Percentiles rank a stretch among this genome's conserved stretches.
Conservation (phyloP, 2,797 vertebrate species). For the Podargus strigoides region DNA sequence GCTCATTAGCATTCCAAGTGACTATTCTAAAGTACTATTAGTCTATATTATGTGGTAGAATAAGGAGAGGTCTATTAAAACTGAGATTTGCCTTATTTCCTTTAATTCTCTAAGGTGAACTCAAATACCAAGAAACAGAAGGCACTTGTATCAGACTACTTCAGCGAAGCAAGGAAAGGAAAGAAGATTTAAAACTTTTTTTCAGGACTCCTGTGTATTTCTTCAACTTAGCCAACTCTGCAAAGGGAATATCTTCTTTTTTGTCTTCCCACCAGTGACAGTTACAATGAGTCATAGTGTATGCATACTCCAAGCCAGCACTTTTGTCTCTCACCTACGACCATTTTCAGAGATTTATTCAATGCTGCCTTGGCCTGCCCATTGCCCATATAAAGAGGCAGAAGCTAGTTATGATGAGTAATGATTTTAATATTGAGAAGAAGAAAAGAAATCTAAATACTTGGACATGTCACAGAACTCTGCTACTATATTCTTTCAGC, state of each 20-base stretch:
- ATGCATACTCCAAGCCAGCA: neutral
- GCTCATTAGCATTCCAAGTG: neutral
- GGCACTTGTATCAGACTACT: neutral
- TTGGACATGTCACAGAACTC: neutral
- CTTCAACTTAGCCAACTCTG: neutral
- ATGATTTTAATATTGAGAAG: neutral
- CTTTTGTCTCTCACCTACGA: neutral
- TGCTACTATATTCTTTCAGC: neutral
- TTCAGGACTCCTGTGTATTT: neutral
- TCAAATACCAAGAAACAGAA: neutral
- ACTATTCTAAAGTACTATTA: neutral
- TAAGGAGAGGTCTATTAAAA: conserved; percentile 7
- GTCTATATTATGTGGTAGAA: neutral
- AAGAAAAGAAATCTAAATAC: neutral
- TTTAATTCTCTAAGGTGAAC: conserved; percentile 1
- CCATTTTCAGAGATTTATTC: neutral
- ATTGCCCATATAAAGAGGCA: neutral
- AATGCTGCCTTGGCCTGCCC: neutral
- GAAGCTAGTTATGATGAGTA: neutral
- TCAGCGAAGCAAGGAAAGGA: neutral
- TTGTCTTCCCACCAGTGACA: neutral
- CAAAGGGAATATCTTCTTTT: neutral
- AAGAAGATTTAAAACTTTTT: neutral
- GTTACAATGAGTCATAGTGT: neutral
- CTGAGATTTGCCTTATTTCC: neutral